Conservation (phyloP, 1,140 invertebrate genomes). For the Adelges cooleyi region DNA sequence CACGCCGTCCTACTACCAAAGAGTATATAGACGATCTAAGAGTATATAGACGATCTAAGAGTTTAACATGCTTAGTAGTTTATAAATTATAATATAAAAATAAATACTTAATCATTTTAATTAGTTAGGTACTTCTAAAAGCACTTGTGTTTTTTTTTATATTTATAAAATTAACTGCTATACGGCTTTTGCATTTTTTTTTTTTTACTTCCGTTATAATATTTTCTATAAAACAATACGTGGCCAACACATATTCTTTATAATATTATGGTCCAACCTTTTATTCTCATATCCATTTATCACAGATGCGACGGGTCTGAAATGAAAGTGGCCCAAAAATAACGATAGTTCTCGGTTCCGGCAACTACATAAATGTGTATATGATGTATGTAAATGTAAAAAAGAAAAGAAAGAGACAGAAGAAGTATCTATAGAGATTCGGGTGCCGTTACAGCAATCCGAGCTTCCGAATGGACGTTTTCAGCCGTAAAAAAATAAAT, state of each 20-base stretch:
- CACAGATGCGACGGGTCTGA: neutral
- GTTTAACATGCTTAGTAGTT: no score
- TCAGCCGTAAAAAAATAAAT: neutral
- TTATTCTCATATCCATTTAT: constrained; percentile 19
- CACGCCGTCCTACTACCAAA: no score
- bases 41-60: no score
- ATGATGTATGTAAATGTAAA: constrained; percentile 2
- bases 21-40: no score
- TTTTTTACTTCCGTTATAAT: no score
- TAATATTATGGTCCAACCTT: neutral
- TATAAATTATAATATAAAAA: no score
- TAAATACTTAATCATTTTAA: no score
- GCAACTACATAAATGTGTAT: neutral
- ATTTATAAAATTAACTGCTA: no score
- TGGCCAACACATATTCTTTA: neutral
- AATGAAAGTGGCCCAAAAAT: constrained; percentile 21
- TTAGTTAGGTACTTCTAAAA: no score
- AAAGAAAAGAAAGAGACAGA: neutral
- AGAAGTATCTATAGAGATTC: neutral
- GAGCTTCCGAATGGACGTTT: neutral
- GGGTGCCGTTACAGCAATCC: neutral
- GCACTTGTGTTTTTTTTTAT: no score
- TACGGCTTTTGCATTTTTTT: no score
- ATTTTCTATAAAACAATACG: constrained; percentile 2
- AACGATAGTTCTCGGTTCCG: constrained; percentile 12